These are phyloP conservation scores for Cryptus viduatorius DNA, from an alignment of 2,888 invertebrate species.

Conservation along the genomic window DNA sequence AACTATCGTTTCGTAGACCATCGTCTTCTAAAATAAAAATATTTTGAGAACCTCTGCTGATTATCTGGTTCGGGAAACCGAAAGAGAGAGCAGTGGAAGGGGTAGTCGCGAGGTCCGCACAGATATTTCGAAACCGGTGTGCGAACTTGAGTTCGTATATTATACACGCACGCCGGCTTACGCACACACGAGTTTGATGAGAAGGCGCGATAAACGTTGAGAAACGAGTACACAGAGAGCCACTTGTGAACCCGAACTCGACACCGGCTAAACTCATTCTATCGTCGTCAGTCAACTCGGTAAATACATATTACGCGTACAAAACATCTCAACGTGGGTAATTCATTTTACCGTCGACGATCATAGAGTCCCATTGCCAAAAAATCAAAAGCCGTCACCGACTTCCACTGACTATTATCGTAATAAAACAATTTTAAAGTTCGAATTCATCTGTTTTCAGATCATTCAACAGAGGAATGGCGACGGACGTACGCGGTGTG, in stretches of 20 bases:
- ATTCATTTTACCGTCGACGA: background rate
- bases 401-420: background rate
- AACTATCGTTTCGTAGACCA: conserved; percentile 6
- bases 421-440: conserved; percentile 11
- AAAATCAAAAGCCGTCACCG: background rate
- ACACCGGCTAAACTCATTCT: conserved; percentile 66
- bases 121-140: conserved; percentile 52
- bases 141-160: conserved; percentile 38
- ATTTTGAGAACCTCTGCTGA: conserved; percentile 62
- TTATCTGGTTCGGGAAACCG: conserved; percentile 7
- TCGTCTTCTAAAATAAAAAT: conserved; percentile 13
- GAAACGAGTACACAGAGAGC: conserved; percentile 35
- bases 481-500: conserved; percentile 78
- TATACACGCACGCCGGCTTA: conserved; percentile 34
- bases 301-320: conserved; percentile 48
- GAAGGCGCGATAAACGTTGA: conserved; percentile 50
- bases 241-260: conserved; percentile 69
- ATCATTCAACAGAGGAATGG: conserved; percentile 78
- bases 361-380: background rate
- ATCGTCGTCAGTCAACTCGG: conserved; percentile 64
- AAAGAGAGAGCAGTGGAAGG: conserved; percentile 26
- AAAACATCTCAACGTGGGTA: background rate
- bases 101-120: background rate
- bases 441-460: conserved; percentile 68
- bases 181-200: conserved; percentile 25